Base-by-base conservation (phyloP, 2,113 vertebrate species). In the Hippopotamus amphibius region DNA sequence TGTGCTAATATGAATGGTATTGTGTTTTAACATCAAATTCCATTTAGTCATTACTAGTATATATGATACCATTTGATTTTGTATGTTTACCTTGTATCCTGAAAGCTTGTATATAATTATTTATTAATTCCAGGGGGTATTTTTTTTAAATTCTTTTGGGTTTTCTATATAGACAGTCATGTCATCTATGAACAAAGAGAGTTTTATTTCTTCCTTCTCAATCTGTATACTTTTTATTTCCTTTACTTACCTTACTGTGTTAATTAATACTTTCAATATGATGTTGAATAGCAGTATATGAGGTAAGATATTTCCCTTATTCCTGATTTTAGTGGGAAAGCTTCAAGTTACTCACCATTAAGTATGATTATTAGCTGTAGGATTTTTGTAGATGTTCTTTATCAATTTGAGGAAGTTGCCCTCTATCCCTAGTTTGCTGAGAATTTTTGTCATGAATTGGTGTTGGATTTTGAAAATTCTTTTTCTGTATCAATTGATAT, bases 11-110 rank as follows among this genome's bases (percentile, higher is more conserved):
- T 77, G 82, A 57, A 63, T 46, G 12, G 19, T 3, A 30, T 74
- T 74, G 43, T 74, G 72, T 66, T 90, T 85, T 81, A 85, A 76
- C 83, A 77, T 90, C 1, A 88, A 83, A 77, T 77, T 69, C 12
- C 28, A 77, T 50, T 50, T 92, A 59, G 26, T 69, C 7, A 46
- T 88, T 96, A 9, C 19, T 92, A 24, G 10, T 30, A 33, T 69
- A 55, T n/a, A 77, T 22, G 26, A 87, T 87, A 69, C 17, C 46
- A 74, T 74, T 74, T 48, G 71, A 74, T 30, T 74, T 74, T 74
- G 26, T 30, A 48, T 74, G 4, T 69, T 83, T 77, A 83, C 22
- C 53, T 55, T 55, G 19, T 79, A 63, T 71, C 26, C 37, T 63
- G 53, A 4, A 63, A 33, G 3, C 15, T 89, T 90, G 22, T 6